These are phyloP conservation scores for Chaetogeoica ovagalla DNA, from an alignment of 2,888 invertebrate genomes.

Conservation along the genomic window DNA sequence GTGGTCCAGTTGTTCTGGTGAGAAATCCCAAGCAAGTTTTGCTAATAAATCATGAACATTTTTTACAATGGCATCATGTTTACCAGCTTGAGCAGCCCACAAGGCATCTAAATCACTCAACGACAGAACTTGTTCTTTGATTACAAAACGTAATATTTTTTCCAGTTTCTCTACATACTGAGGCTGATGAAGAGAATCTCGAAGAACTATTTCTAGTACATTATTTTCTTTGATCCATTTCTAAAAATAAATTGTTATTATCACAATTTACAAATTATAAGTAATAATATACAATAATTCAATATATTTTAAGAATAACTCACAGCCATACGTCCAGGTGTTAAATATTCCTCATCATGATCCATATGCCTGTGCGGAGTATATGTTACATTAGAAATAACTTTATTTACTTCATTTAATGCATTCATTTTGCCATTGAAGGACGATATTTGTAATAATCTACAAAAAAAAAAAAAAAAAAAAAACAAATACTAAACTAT, in stretches of 20 bases:
- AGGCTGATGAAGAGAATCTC: slow-evolving; percentile 95
- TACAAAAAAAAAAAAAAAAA: too few relatives aligned
- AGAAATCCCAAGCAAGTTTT: slow-evolving; percentile 97
- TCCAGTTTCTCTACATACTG: slow-evolving; percentile 97
- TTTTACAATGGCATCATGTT: slow-evolving; percentile 97
- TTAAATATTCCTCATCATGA: slow-evolving; percentile 87
- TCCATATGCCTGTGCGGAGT: slow-evolving; percentile 79
- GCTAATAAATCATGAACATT: slow-evolving; percentile 95
- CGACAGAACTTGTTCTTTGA: slow-evolving; percentile 87
- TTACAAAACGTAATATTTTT: slow-evolving; percentile 95
- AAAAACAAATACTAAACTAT: slow-evolving; percentile 15
- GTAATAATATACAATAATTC: not conserved
- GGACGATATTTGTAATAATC: slow-evolving; percentile 91
- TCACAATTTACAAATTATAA: not conserved
- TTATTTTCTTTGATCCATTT: slow-evolving; percentile 95
- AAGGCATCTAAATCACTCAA: slow-evolving; percentile 90
- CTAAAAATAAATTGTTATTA: slow-evolving; percentile 60
- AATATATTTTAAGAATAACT: slow-evolving; percentile 59
- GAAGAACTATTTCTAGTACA: slow-evolving; percentile 89
- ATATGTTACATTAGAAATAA: slow-evolving; percentile 86
- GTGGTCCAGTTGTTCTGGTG: slow-evolving; percentile 94
- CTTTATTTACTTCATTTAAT: slow-evolving; percentile 96
- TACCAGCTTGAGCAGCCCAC: slow-evolving; percentile 96
- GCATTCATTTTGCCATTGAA: slow-evolving; percentile 99
- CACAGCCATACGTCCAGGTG: slow-evolving; percentile 91